A percentile compares a stretch with the other conserved stretches of the same genome.
Evolutionary conservation across 2,113 vertebrate genomes (phyloP).

Genomic region (Emydura subglobosa): DNA sequence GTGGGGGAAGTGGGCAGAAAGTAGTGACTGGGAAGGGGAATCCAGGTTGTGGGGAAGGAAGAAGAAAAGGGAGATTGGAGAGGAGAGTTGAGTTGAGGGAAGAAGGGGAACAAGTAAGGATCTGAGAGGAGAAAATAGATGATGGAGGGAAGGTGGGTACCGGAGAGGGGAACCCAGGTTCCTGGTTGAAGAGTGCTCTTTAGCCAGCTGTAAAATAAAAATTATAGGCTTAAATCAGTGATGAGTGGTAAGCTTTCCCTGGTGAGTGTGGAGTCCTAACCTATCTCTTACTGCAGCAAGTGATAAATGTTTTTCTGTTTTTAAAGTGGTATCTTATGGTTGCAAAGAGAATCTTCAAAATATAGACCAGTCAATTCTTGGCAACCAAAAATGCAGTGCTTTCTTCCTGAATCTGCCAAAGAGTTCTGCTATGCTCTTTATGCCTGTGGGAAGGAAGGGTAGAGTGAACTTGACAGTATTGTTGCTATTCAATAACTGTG

Average conservation of each 20-base stretch:
- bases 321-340: background rate
- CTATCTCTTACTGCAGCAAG: background rate
- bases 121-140: background rate
- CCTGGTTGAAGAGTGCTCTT: background rate
- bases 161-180: background rate
- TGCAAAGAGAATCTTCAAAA: background rate
- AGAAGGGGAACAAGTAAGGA: background rate
- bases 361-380: background rate
- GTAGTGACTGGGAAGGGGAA: background rate
- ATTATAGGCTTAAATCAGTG: background rate
- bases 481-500: background rate
- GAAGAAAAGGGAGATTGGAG: background rate
- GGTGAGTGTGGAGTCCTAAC: background rate
- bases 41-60: background rate
- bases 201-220: background rate
- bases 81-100: background rate
- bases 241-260: background rate
- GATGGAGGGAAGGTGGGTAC: background rate
- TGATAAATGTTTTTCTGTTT: background rate
- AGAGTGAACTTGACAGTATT: background rate
- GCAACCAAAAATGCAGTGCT: background rate
- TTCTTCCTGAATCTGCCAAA: background rate
- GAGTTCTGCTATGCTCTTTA: background rate
- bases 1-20: background rate
- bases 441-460: background rate